Conservation (phyloP, 2,888 invertebrate genomes). For the Matsumyia berberina region DNA sequence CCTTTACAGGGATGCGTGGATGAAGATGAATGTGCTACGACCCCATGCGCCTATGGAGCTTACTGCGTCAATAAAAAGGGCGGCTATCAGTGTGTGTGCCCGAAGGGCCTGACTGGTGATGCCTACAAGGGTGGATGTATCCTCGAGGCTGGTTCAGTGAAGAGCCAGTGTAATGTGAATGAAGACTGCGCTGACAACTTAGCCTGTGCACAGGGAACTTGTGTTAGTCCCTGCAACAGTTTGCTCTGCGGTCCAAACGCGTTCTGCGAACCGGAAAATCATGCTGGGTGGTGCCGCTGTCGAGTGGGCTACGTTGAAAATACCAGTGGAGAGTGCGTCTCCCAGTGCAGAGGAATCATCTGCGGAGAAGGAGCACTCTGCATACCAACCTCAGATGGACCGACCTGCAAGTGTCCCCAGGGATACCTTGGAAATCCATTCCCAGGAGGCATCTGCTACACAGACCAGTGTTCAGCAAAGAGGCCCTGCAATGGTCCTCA, state of each 20-base stretch:
- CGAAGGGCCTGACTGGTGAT: constrained; percentile 92
- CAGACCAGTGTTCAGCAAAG: constrained; percentile 92
- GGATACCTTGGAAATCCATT: constrained; percentile 96
- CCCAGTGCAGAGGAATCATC: constrained; percentile 86
- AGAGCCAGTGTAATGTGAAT: constrained; percentile 89
- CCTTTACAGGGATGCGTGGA: constrained; percentile 93
- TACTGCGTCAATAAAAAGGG: constrained; percentile 94
- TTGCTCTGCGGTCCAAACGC: constrained; percentile 93
- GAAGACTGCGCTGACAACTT: constrained; percentile 92
- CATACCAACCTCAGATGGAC: constrained; percentile 92
- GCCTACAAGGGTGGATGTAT: constrained; percentile 93
- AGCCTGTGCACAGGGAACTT: constrained; percentile 91
- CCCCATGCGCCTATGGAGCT: constrained; percentile 94
- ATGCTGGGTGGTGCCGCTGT: constrained; percentile 95
- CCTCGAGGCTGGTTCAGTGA: constrained; percentile 85
- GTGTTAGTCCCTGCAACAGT: constrained; percentile 92
- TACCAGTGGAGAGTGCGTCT: constrained; percentile 92
- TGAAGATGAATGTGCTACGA: constrained; percentile 93
- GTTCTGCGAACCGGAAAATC: constrained; percentile 94
- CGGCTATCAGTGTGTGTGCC: constrained; percentile 93
- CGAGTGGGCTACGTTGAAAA: constrained; percentile 92
- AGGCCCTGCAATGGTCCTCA: constrained; percentile 91
- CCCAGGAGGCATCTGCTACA: constrained; percentile 93
- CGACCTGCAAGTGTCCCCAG: constrained; percentile 94
- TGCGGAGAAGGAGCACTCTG: constrained; percentile 94